phyloP scores from a whole-genome alignment of 2,888 invertebrate genomes.

The Phasia obesa region DNA sequence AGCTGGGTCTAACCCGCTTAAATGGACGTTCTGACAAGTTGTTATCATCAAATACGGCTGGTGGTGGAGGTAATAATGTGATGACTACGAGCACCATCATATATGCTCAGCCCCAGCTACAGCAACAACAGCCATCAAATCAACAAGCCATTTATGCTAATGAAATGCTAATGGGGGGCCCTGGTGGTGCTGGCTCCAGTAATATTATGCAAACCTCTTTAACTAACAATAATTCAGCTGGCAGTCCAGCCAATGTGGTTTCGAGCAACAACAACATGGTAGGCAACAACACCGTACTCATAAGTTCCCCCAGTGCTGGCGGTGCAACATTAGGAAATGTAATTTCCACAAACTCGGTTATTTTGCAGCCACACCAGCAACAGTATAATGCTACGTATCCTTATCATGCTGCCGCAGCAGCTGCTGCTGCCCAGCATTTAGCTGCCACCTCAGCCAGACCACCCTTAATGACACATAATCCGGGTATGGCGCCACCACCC shows the following conservation, averaged over 20 bases:
- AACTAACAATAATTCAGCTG: conserved; percentile 72
- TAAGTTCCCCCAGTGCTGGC: conserved; percentile 79
- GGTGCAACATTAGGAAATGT: conserved; percentile 75
- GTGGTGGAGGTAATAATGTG: conserved; percentile 69
- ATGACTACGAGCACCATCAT: conserved; percentile 70
- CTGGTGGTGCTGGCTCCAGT: conserved; percentile 63
- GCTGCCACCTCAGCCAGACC: conserved; percentile 76
- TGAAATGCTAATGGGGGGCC: conserved; percentile 71
- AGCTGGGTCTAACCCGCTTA: conserved; percentile 78
- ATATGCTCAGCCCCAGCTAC: conserved; percentile 72
- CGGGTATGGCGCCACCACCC: conserved; percentile 76
- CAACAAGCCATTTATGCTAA: conserved; percentile 68
- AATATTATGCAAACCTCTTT: conserved; percentile 74
- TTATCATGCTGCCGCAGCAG: conserved; percentile 76
- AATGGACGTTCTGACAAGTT: conserved; percentile 79
- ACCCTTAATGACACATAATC: conserved; percentile 78
- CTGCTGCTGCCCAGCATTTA: conserved; percentile 74
- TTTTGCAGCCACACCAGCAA: conserved; percentile 77
- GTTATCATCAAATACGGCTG: conserved; percentile 70
- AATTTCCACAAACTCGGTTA: conserved; percentile 76
- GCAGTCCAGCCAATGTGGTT: conserved; percentile 60
- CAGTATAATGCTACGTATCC: conserved; percentile 78
- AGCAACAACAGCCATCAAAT: conserved; percentile 72
- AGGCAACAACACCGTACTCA: conserved; percentile 75
- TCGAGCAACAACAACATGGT: conserved; percentile 73